Conservation (phyloP, 1,140 invertebrate species). For the Neodiprion lecontei region DNA sequence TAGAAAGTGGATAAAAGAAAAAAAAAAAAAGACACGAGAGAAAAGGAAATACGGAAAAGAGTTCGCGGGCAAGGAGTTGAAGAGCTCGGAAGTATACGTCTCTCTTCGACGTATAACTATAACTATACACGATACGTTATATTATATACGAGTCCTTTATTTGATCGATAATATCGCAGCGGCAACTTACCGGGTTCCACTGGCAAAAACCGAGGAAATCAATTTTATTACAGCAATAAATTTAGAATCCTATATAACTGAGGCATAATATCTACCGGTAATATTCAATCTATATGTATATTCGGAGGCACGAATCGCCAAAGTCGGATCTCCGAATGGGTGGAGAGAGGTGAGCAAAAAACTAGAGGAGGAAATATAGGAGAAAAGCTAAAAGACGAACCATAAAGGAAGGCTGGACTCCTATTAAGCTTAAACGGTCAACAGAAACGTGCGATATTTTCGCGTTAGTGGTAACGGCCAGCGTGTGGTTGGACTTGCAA, state of each 20-base stretch:
- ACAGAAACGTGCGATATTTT: background rate
- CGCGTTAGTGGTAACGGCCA: background rate
- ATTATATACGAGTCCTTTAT: conserved; percentile 5
- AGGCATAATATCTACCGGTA: background rate
- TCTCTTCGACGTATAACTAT: background rate
- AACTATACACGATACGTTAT: background rate
- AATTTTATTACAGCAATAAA: background rate
- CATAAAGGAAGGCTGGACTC: background rate
- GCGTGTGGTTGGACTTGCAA: background rate
- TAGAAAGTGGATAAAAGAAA: background rate
- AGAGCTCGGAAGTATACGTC: background rate
- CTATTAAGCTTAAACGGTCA: background rate
- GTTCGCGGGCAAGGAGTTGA: background rate
- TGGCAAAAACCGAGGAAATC: background rate
- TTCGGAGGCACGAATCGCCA: background rate
- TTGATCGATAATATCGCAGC: background rate
- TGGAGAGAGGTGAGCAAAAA: too few relatives aligned
- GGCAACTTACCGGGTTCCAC: background rate
- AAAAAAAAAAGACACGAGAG: background rate
- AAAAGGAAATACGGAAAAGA: too few relatives aligned
- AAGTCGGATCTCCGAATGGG: background rate
- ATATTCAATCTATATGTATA: background rate
- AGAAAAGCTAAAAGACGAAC: too few relatives aligned
- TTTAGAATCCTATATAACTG: conserved; percentile 3
- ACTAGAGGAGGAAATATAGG: too few relatives aligned